Conservation (phyloP, 92 coral and sea anemone species). For the Hydrozoanthus gracilis region DNA sequence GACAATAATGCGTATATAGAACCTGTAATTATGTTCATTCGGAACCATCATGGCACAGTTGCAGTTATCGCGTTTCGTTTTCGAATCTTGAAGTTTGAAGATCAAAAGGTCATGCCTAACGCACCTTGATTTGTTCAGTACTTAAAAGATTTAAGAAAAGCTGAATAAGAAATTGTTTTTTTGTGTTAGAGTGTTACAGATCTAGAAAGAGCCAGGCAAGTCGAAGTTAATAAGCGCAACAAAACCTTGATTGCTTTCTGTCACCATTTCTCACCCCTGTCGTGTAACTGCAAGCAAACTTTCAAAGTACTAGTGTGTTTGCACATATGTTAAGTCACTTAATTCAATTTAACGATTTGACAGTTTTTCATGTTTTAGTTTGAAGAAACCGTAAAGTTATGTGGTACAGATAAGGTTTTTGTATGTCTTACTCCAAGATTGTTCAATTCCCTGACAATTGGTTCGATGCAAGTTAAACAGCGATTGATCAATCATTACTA, state of each 20-base stretch:
- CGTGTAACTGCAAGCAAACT: conserved; percentile 16
- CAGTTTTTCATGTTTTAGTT: not conserved
- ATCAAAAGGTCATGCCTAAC: conserved; percentile 40
- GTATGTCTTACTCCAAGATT: not conserved
- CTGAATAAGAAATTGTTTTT: conserved; percentile 11
- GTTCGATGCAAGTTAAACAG: not conserved
- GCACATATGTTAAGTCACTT: not conserved
- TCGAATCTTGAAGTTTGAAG: conserved; percentile 17
- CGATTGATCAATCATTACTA: conserved; percentile 8
- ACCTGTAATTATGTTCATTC: not conserved
- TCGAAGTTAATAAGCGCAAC: not conserved
- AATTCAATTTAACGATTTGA: not conserved
- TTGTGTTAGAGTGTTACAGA: conserved; percentile 2
- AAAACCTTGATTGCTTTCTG: not conserved
- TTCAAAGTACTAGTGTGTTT: not conserved
- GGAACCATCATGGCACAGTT: not conserved
- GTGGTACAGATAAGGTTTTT: not conserved
- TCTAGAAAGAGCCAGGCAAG: not conserved
- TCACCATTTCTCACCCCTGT: conserved; percentile 11
- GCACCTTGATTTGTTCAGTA: not conserved
- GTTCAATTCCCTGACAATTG: not conserved
- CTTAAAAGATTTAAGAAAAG: not conserved
- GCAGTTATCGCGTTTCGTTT: conserved; percentile 28
- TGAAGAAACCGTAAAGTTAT: conserved; percentile 31
- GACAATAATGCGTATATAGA: not conserved